These are phyloP conservation scores for Dasyprocta punctata DNA, from an alignment of 2,113 vertebrate species.

Conservation along the genomic window DNA sequence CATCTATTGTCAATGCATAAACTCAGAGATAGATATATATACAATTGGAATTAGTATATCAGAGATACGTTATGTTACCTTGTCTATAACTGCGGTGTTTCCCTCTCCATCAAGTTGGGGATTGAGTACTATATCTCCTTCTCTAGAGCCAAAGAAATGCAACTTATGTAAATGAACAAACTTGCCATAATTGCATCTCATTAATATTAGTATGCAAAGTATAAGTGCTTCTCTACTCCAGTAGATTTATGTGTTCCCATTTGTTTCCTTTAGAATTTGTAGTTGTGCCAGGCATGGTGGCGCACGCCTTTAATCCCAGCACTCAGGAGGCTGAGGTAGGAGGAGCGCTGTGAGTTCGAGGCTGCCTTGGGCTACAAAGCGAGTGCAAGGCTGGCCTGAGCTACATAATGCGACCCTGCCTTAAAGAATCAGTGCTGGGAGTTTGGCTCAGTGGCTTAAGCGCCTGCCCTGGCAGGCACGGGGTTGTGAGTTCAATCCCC, in stretches of 20 bases:
- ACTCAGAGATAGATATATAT: neutral
- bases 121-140: neutral
- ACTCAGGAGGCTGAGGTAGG: too few relatives aligned
- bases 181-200: neutral
- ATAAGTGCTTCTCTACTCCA: neutral
- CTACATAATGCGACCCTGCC: too few relatives aligned
- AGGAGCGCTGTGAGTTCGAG: too few relatives aligned
- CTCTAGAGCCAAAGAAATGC: neutral
- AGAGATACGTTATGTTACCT: neutral
- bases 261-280: slow-evolving; percentile 32
- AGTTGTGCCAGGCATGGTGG: too few relatives aligned
- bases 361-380: too few relatives aligned
- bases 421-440: too few relatives aligned
- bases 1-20: neutral
- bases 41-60: neutral
- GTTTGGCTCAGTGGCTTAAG: too few relatives aligned
- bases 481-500: too few relatives aligned
- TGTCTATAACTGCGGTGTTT: neutral
- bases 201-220: neutral
- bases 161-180: neutral
- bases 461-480: too few relatives aligned
- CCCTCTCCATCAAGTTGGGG: neutral
- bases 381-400: too few relatives aligned
- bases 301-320: too few relatives aligned
- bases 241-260: neutral